Evolutionary conservation across 2,113 vertebrate genomes (phyloP).

Genomic region (Piprites chloris): DNA sequence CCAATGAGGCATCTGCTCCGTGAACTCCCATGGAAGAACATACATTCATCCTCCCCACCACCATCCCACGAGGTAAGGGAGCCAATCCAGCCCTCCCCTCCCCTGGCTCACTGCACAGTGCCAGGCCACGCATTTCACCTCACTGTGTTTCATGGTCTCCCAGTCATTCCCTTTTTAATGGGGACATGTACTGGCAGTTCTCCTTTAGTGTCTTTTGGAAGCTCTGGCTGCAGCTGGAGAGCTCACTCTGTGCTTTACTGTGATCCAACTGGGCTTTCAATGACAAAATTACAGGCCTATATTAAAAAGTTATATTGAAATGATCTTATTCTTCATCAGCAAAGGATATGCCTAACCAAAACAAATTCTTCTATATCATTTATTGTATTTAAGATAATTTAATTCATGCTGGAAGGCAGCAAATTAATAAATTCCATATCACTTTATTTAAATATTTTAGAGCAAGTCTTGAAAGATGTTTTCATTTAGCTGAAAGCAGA

Average conservation of each 20-base stretch:
- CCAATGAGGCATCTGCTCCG: neutral
- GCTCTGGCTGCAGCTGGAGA: constrained; percentile 12
- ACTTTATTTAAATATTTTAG: constrained; percentile 77
- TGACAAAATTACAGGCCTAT: constrained; percentile 34
- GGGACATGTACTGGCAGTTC: neutral
- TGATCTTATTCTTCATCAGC: constrained; percentile 45
- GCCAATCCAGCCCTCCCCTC: neutral
- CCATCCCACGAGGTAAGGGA: fast-evolving
- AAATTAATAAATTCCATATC: constrained; percentile 66
- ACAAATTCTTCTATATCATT: constrained; percentile 51
- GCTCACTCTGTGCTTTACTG: neutral
- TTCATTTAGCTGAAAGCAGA: constrained; percentile 74
- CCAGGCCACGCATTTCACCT: neutral
- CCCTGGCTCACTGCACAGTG: fast-evolving
- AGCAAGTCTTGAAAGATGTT: constrained; percentile 72
- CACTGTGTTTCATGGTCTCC: fast-evolving
- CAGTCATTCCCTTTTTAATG: neutral
- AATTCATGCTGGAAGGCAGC: constrained; percentile 49
- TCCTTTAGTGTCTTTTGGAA: neutral
- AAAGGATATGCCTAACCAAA: constrained; percentile 53
- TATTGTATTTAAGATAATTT: constrained; percentile 65
- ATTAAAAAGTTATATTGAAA: constrained; percentile 53
- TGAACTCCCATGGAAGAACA: neutral
- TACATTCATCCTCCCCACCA: neutral
- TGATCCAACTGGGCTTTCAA: neutral